These are phyloP conservation scores for Hypsibius dujardini DNA, from an alignment of 1,140 invertebrate species.

Conservation along the genomic window DNA sequence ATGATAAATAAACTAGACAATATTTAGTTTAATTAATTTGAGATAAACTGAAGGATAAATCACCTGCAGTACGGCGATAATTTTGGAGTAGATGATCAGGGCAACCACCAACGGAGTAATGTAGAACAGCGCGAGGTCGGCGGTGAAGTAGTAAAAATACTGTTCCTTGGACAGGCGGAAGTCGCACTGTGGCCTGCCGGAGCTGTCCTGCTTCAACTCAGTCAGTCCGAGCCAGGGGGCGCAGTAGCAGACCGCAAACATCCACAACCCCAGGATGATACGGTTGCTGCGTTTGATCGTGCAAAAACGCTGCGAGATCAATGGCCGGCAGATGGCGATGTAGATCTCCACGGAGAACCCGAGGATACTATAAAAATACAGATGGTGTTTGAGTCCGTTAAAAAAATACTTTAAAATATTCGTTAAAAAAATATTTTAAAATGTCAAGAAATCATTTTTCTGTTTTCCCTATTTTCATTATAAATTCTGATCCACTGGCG, in stretches of 20 bases:
- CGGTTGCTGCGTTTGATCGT: slow-evolving; percentile 40
- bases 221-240: slow-evolving; percentile 40
- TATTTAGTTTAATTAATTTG: no score
- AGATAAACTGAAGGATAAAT: no score
- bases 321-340: slow-evolving; percentile 43
- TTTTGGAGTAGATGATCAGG: slow-evolving; percentile 20
- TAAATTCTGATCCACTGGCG: no score
- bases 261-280: slow-evolving; percentile 41
- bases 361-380: slow-evolving; percentile 34
- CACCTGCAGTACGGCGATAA: neutral
- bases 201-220: neutral
- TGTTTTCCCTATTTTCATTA: no score
- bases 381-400: neutral
- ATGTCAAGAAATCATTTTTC: no score
- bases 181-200: slow-evolving; percentile 34
- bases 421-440: no score
- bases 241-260: slow-evolving; percentile 40
- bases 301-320: slow-evolving; percentile 40
- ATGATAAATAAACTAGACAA: no score
- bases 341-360: slow-evolving; percentile 48
- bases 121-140: slow-evolving; percentile 44
- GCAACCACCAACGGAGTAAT: slow-evolving; percentile 40
- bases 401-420: no score
- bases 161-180: slow-evolving; percentile 36
- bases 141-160: slow-evolving; percentile 41